Base-by-base conservation (phyloP, 2,888 invertebrate species). In the Plebejus argus region DNA sequence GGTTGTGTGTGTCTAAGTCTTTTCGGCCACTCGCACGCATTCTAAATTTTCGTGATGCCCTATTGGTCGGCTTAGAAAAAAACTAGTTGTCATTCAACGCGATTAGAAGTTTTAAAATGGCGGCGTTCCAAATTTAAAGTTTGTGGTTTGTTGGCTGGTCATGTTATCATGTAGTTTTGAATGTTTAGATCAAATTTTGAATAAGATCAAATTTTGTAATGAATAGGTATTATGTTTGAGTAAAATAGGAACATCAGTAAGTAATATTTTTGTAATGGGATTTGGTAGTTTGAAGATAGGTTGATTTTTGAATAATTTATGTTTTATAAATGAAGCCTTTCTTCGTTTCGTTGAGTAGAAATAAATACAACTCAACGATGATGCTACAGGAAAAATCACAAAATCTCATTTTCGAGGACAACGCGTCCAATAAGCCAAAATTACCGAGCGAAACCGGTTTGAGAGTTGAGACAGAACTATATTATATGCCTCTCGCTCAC, bases 1-100 rank as follows among this genome's bases (percentile, higher is more conserved):
- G 39, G 15, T 33, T 85, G 91, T 91, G 89, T 89, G 90, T 84
- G 86, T 89, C 90, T 91, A 91, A 90, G 85, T 82, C 84, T 88
- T 86, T 86, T 91, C 84, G 87, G 85, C 91, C 91, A 91, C 91
- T 92, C 92, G 77, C 80, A 82, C 83, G 83, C 83, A 84, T 78
- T 77, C 79, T 76, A 28, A 78, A 80, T 80, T 81, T 81, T 66
- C 70, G 78, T 79, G 79, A 33, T 78, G 56, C 56, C 70, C 75
- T 61, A 81, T 81, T 81, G 81, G 81, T 79, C 53, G 76, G 61
- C 76, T 71, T 76, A 74, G 74, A 49, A 53, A 74, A 74, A 74
- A 74, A 74, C 72, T 72, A 49, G 72, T 45, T 45, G 39, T 74
- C 49, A 28, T 53, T 74, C 74, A 74, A 49, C 74, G 56, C 39